These are phyloP conservation scores for Lomographa bimaculata DNA, from an alignment of 2,888 invertebrate species.

Conservation along the genomic window DNA sequence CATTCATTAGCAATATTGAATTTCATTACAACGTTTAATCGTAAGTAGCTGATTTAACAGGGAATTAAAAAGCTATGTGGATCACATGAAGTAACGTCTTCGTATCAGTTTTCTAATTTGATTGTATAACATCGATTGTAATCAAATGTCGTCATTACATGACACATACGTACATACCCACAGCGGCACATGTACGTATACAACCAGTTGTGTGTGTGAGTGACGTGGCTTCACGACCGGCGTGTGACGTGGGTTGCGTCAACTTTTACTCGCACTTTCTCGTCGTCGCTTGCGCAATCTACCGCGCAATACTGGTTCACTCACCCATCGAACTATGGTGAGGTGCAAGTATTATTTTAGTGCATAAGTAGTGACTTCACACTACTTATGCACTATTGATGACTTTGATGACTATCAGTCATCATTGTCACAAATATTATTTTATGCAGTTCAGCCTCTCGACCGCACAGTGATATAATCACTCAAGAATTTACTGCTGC, in stretches of 20 bases:
- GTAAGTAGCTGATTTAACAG: too few species aligned
- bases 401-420: too few species aligned
- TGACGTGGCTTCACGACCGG: slow-evolving; percentile 51
- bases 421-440: slow-evolving; percentile 8
- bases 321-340: slow-evolving; percentile 45
- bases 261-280: slow-evolving; percentile 84
- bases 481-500: slow-evolving; percentile 40
- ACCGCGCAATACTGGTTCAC: slow-evolving; percentile 70
- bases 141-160: slow-evolving; percentile 65
- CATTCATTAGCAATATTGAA: too few species aligned
- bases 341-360: slow-evolving; percentile 56
- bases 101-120: slow-evolving; percentile 40
- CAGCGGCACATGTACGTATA: slow-evolving; percentile 32
- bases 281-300: slow-evolving; percentile 77
- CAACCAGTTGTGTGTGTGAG: slow-evolving; percentile 42
- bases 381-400: too few species aligned
- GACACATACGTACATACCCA: slow-evolving; percentile 39
- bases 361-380: too few species aligned
- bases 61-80: too few species aligned
- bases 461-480: slow-evolving; percentile 35
- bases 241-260: slow-evolving; percentile 78
- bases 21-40: too few species aligned
- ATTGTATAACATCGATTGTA: slow-evolving; percentile 72
- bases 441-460: slow-evolving; percentile 11
- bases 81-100: slow-evolving; percentile 24